Percentiles rank a stretch among this genome's conserved stretches.
These are phyloP conservation scores for Tenrec ecaudatus DNA, from an alignment of 2,113 vertebrate species.

Conservation along the genomic window DNA sequence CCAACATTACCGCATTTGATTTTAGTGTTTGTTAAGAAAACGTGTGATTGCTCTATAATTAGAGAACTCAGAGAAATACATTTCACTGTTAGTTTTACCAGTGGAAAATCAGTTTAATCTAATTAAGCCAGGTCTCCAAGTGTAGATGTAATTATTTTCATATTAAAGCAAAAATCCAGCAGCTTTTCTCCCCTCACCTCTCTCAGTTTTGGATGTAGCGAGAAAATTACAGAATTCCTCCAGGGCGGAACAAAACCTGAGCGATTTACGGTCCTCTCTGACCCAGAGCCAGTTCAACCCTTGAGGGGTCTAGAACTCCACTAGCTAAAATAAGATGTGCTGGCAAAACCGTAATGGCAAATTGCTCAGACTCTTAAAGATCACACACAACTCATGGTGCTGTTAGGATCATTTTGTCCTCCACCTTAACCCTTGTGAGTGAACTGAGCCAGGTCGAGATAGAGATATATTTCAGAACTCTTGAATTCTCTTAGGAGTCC, in stretches of 20 bases:
- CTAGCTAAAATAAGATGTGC: constrained; percentile 45
- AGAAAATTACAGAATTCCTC: constrained; percentile 58
- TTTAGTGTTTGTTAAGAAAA: constrained; percentile 79
- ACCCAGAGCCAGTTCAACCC: constrained; percentile 32
- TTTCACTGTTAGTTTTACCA: constrained; percentile 76
- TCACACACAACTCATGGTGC: neutral
- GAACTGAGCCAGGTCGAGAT: neutral
- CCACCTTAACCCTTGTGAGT: neutral
- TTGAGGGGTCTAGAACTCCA: constrained; percentile 41
- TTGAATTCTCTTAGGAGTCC: neutral
- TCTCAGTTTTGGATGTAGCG: constrained; percentile 2
- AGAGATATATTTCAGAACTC: constrained; percentile 24
- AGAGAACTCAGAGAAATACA: constrained; percentile 74
- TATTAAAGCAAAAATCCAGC: constrained; percentile 47
- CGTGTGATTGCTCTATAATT: constrained; percentile 77
- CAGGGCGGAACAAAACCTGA: neutral
- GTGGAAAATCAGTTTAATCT: constrained; percentile 76
- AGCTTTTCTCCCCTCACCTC: neutral
- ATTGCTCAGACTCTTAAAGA: neutral
- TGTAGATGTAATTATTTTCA: constrained; percentile 77
- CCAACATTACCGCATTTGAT: constrained; percentile 75
- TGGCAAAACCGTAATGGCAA: constrained; percentile 44
- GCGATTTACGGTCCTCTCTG: constrained; percentile 33
- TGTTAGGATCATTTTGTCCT: constrained; percentile 26
- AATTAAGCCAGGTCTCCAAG: constrained; percentile 77